These are phyloP conservation scores for Drosophila takahashii DNA, from an alignment of 1,140 invertebrate genomes.

Conservation along the genomic window DNA sequence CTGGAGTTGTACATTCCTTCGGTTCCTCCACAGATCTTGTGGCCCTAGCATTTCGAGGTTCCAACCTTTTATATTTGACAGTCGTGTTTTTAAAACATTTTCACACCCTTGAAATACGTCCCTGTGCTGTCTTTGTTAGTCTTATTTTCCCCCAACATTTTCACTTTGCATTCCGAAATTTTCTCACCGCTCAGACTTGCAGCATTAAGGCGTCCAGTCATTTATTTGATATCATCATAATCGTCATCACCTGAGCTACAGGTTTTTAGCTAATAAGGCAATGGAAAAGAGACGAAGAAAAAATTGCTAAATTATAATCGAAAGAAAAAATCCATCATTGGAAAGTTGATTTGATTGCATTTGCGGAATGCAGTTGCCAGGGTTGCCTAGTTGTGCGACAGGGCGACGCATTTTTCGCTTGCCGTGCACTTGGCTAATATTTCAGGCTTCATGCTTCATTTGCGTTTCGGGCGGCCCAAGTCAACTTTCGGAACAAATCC, in stretches of 20 bases:
- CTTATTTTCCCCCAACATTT: constrained; percentile 45
- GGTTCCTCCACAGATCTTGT: neutral
- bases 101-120: constrained; percentile 10
- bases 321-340: constrained; percentile 74
- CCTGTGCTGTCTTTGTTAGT: constrained; percentile 9
- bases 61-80: neutral
- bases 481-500: constrained; percentile 35
- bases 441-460: constrained; percentile 73
- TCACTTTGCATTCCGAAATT: constrained; percentile 57
- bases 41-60: neutral
- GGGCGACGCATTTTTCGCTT: constrained; percentile 62
- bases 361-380: constrained; percentile 67
- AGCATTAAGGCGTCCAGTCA: constrained; percentile 50
- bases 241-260: constrained; percentile 46
- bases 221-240: constrained; percentile 64
- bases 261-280: constrained; percentile 69
- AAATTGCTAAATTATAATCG: constrained; percentile 69
- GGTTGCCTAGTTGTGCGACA: constrained; percentile 67
- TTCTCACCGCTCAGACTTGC: constrained; percentile 22
- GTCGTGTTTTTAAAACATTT: neutral
- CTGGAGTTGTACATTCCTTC: neutral
- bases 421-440: constrained; percentile 55
- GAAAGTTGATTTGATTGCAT: constrained; percentile 78
- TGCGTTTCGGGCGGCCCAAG: constrained; percentile 38
- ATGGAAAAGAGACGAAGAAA: constrained; percentile 36